phyloP scores from a whole-genome alignment of 2,888 invertebrate species.

The Venusia cambrica region DNA sequence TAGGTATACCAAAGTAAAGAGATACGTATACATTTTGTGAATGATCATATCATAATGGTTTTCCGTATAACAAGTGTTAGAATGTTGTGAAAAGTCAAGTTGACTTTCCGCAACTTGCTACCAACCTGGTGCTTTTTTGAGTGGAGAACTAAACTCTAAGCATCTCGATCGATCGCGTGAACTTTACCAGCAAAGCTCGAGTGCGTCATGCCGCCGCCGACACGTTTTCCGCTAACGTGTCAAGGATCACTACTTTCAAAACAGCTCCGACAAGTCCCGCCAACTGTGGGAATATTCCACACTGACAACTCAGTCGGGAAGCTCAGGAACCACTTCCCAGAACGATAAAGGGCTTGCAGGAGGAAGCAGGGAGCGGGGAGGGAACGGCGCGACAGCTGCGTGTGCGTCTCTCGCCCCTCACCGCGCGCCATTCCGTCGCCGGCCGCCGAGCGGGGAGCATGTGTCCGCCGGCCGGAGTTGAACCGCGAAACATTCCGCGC shows the following conservation, averaged over 20 bases:
- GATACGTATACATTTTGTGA: no score
- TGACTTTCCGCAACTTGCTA: background rate
- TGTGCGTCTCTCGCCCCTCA: conserved; percentile 57
- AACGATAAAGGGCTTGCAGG: conserved; percentile 74
- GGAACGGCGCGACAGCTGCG: conserved; percentile 72
- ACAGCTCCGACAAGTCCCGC: conserved; percentile 33
- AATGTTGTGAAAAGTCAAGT: no score
- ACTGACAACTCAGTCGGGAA: conserved; percentile 71
- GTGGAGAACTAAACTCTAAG: conserved; percentile 7
- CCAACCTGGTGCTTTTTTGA: conserved; percentile 2
- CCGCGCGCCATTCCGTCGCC: conserved; percentile 55
- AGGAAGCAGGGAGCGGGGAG: conserved; percentile 39
- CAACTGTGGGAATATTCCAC: conserved; percentile 42
- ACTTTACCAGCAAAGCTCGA: conserved; percentile 48
- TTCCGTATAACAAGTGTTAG: no score
- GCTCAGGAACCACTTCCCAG: conserved; percentile 81
- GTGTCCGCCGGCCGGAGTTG: conserved; percentile 40
- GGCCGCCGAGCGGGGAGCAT: conserved; percentile 43
- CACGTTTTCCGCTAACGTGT: conserved; percentile 52
- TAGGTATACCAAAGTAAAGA: no score
- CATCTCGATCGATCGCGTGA: conserved; percentile 10
- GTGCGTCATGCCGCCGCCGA: conserved; percentile 51
- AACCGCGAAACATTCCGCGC: conserved; percentile 59
- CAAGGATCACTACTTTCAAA: conserved; percentile 73
- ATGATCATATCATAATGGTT: no score